These are phyloP conservation scores for Lepus timidus DNA, from an alignment of 2,113 vertebrate species.

Conservation along the genomic window DNA sequence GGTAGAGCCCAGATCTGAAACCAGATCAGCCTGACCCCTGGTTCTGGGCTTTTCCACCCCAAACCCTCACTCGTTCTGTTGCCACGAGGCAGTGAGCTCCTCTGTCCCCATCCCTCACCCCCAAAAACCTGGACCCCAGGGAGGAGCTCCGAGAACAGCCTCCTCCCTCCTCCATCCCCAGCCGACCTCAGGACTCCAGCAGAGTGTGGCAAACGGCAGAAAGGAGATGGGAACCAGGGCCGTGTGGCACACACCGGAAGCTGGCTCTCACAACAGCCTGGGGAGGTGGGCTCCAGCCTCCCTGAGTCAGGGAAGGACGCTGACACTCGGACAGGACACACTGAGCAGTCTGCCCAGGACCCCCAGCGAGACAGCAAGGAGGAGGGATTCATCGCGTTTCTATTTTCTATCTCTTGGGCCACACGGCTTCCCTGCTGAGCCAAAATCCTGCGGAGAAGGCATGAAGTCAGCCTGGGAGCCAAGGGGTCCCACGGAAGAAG, in stretches of 20 bases:
- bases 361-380: not conserved
- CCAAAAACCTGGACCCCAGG: not conserved
- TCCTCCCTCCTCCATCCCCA: not conserved
- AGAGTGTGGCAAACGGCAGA: not conserved
- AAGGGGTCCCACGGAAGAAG: not conserved
- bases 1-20: not conserved
- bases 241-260: not conserved
- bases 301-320: not conserved
- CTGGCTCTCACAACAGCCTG: not conserved
- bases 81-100: not conserved
- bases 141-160: not conserved
- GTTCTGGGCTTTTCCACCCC: not conserved
- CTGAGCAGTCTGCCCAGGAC: not conserved
- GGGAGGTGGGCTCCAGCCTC: not conserved
- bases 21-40: not conserved
- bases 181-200: conserved; percentile 30
- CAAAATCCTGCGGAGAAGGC: not conserved
- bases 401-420: not conserved
- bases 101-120: not conserved
- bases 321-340: not conserved
- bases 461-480: not conserved
- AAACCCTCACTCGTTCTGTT: not conserved
- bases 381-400: not conserved
- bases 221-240: conserved; percentile 24
- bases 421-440: not conserved